Evolutionary conservation across 2,113 vertebrate genomes (phyloP).

Genomic region (Eulemur macaco): DNA sequence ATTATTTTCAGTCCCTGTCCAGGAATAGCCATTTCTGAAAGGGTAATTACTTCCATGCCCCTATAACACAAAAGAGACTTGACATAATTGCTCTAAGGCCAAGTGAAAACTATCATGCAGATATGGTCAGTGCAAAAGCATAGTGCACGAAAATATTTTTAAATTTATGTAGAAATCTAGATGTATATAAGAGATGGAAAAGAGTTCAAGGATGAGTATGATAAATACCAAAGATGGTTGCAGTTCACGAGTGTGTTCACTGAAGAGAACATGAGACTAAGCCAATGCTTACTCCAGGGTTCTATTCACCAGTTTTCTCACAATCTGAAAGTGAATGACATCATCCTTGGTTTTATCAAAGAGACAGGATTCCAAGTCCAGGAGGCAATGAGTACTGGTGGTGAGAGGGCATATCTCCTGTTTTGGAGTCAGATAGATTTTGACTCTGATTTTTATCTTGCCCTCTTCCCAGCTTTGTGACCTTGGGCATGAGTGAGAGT

Average conservation of each 20-base stretch:
- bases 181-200: background rate
- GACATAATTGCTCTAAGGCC: background rate
- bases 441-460: constrained; percentile 13
- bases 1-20: background rate
- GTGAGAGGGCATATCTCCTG: background rate
- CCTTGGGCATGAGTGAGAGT: background rate
- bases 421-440: background rate
- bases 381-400: background rate
- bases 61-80: background rate
- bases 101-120: background rate
- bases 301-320: background rate
- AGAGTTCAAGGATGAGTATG: background rate
- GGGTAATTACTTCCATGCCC: background rate
- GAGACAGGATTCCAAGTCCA: background rate
- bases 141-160: background rate
- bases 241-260: background rate
- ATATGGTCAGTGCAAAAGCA: background rate
- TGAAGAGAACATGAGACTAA: background rate
- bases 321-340: background rate
- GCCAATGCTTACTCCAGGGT: background rate
- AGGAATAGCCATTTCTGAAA: background rate
- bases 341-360: background rate
- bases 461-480: background rate
- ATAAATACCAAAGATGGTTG: background rate
- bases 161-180: background rate